Evolutionary conservation across 2,888 invertebrate genomes (phyloP).

Genomic region (Terebella lapidaria): DNA sequence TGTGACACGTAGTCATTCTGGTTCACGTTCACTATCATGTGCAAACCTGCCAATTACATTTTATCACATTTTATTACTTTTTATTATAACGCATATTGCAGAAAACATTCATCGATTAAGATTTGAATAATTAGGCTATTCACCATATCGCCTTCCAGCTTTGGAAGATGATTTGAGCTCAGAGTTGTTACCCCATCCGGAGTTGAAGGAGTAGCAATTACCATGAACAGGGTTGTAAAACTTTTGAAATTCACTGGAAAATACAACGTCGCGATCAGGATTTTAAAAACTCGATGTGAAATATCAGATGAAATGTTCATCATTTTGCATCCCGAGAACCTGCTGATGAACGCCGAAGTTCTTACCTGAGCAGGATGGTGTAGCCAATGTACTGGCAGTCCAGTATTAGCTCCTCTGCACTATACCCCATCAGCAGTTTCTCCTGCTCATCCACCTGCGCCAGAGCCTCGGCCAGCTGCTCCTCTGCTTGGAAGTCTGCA

Average conservation of each 20-base stretch:
- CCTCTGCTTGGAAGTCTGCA: background rate
- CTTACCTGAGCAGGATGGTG: background rate
- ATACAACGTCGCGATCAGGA: too few relatives aligned
- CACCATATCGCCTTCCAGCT: background rate
- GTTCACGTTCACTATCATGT: background rate
- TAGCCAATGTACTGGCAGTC: background rate
- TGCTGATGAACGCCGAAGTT: too few relatives aligned
- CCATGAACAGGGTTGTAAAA: background rate
- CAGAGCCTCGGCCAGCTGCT: background rate
- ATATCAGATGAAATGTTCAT: too few relatives aligned
- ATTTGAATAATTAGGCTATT: too few relatives aligned
- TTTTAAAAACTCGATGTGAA: too few relatives aligned
- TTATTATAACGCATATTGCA: too few relatives aligned
- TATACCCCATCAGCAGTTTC: background rate
- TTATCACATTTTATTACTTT: too few relatives aligned
- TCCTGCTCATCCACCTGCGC: background rate
- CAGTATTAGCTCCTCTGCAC: background rate
- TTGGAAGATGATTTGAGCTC: background rate
- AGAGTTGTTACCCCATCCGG: background rate
- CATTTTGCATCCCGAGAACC: too few relatives aligned
- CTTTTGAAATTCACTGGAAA: background rate
- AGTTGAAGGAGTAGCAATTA: background rate
- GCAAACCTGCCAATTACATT: background rate
- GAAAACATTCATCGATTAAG: too few relatives aligned
- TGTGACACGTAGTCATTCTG: background rate